These are phyloP conservation scores for Phoebastria nigripes DNA, from an alignment of 2,797 vertebrate genomes.

Conservation along the genomic window DNA sequence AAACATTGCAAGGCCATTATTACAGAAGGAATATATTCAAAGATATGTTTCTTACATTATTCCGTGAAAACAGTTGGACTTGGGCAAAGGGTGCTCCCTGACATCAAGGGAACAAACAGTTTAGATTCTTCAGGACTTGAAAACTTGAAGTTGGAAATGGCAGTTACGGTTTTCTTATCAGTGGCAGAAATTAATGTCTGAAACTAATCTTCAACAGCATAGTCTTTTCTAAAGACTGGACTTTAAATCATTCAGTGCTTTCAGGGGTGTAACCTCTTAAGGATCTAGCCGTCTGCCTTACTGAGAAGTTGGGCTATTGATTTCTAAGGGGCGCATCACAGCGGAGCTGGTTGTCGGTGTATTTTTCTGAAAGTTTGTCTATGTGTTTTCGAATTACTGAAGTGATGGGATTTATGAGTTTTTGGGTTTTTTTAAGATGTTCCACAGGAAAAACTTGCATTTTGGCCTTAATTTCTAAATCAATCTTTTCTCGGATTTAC, in stretches of 20 bases:
- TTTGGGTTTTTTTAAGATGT: neutral
- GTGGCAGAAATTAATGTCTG: neutral
- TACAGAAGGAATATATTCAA: neutral
- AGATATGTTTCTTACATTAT: neutral
- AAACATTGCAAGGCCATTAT: neutral
- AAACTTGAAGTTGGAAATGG: neutral
- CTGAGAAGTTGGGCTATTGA: neutral
- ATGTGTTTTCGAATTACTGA: neutral
- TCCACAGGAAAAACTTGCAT: neutral
- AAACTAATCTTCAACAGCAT: neutral
- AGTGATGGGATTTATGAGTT: neutral
- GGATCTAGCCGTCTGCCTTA: neutral
- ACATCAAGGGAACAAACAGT: neutral
- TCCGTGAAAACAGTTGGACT: neutral
- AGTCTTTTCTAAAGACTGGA: neutral
- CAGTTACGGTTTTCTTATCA: neutral
- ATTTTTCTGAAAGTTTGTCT: neutral
- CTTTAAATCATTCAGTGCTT: neutral
- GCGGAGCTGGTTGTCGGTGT: neutral
- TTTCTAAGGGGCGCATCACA: neutral
- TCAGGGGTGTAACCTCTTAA: neutral
- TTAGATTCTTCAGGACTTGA: neutral
- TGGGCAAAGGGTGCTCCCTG: neutral
- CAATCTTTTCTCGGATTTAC: neutral
- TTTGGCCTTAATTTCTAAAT: neutral